Evolutionary conservation across 2,797 vertebrate genomes (phyloP).

Genomic region (Gymnoscopelus microlampas): DNA sequence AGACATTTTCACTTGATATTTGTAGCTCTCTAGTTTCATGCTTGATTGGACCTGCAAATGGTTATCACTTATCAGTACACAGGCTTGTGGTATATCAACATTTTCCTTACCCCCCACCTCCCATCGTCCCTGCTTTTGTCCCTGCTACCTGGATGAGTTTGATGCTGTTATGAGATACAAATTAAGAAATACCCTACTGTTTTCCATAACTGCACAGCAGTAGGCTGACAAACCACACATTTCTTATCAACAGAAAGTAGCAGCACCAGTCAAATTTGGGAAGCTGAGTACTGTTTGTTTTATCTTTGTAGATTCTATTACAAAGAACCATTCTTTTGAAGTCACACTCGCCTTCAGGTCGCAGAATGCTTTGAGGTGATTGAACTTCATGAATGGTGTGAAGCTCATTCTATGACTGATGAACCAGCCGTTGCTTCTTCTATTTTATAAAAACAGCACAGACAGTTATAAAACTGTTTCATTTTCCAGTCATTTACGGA

Average conservation of each 20-base stretch:
- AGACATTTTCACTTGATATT: constrained; percentile 49
- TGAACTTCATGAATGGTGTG: constrained; percentile 37
- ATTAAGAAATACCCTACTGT: constrained; percentile 33
- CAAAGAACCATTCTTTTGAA: constrained; percentile 39
- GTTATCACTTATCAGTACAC: constrained; percentile 43
- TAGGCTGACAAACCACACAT: constrained; percentile 41
- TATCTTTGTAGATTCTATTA: constrained; percentile 27
- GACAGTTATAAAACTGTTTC: constrained; percentile 59
- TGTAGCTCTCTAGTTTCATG: constrained; percentile 44
- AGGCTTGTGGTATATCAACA: constrained; percentile 26
- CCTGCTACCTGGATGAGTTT: constrained; percentile 28
- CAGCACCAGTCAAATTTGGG: constrained; percentile 38
- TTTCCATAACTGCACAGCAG: constrained; percentile 67
- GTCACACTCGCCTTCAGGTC: constrained; percentile 20
- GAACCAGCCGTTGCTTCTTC: constrained; percentile 39
- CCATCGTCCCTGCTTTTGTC: constrained; percentile 5
- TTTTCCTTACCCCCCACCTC: constrained; percentile 25
- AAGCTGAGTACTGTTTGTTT: constrained; percentile 30
- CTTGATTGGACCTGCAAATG: constrained; percentile 36
- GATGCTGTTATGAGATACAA: constrained; percentile 23
- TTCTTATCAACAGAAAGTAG: constrained; percentile 55
- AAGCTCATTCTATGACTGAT: constrained; percentile 55
- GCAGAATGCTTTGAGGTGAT: constrained; percentile 44
- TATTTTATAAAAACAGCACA: constrained; percentile 69
- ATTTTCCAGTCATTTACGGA: constrained; percentile 78